phyloP scores from a whole-genome alignment of 2,888 invertebrate species.

The Rhopalosiphum nymphaeae region DNA sequence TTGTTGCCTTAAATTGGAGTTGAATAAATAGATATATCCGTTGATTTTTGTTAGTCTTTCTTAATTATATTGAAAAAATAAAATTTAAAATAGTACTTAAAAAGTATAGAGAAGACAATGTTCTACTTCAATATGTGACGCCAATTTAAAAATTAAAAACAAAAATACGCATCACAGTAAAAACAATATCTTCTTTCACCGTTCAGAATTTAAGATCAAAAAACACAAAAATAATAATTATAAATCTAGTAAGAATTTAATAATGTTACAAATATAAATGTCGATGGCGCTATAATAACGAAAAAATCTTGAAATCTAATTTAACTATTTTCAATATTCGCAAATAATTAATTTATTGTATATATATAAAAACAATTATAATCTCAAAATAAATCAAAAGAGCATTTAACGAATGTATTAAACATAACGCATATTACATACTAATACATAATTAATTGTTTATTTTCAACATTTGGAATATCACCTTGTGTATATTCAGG shows the following conservation, averaged over 20 bases:
- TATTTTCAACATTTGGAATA: not conserved
- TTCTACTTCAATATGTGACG: not conserved
- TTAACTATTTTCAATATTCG: not conserved
- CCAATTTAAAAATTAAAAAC: too few relatives aligned
- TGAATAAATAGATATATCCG: not conserved
- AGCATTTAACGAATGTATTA: not conserved
- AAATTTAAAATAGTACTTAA: not conserved
- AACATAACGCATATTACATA: not conserved
- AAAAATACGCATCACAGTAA: too few relatives aligned
- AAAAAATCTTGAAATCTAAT: not conserved
- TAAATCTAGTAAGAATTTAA: not conserved
- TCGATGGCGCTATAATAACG: too few relatives aligned
- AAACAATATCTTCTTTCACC: not conserved
- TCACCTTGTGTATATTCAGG: not conserved
- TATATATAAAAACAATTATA: not conserved
- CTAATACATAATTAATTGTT: not conserved
- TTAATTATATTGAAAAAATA: not conserved
- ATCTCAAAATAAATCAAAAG: not conserved
- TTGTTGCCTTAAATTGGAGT: not conserved
- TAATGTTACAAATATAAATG: not conserved
- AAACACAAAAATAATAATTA: not conserved
- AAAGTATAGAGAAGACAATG: not conserved
- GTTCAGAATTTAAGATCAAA: not conserved
- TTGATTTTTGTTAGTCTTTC: too few relatives aligned
- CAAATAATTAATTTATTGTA: not conserved